These are phyloP conservation scores for Drosophila kurseongensis DNA, from an alignment of 1,140 invertebrate genomes.

Conservation along the genomic window DNA sequence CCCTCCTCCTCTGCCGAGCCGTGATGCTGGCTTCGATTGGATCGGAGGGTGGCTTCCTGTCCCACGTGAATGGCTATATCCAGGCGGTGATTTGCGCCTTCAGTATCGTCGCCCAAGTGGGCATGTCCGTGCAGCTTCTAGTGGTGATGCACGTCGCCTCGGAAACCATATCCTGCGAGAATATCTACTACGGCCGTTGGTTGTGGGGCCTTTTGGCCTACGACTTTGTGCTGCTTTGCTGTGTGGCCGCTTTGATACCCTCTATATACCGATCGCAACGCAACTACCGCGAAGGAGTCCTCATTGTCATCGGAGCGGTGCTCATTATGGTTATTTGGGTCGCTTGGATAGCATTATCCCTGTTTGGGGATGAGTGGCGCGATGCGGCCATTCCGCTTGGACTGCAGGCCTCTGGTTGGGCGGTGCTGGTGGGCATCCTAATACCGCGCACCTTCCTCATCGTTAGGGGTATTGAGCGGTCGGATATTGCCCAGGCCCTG, in stretches of 20 bases:
- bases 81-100: conserved; percentile 86
- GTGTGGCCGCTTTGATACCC: conserved; percentile 86
- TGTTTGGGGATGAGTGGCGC: conserved; percentile 85
- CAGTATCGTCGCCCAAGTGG: conserved; percentile 86
- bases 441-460: conserved; percentile 88
- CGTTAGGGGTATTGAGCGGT: conserved; percentile 86
- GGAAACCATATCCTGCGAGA: conserved; percentile 83
- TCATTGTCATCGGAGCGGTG: conserved; percentile 79
- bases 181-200: conserved; percentile 83
- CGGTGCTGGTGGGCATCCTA: conserved; percentile 86
- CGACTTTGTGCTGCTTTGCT: conserved; percentile 86
- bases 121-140: conserved; percentile 85
- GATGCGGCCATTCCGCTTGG: conserved; percentile 87
- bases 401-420: conserved; percentile 86
- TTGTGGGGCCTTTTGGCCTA: conserved; percentile 85
- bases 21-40: conserved; percentile 87
- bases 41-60: conserved; percentile 86
- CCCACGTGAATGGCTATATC: conserved; percentile 87
- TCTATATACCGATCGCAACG: conserved; percentile 86
- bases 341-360: conserved; percentile 85
- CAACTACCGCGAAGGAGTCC: conserved; percentile 88
- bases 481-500: conserved; percentile 85
- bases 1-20: conserved; percentile 86
- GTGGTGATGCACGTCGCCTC: conserved; percentile 81
- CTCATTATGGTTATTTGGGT: conserved; percentile 85